phyloP scores from a whole-genome alignment of 2,113 vertebrate genomes.

The Hystrix cristata region DNA sequence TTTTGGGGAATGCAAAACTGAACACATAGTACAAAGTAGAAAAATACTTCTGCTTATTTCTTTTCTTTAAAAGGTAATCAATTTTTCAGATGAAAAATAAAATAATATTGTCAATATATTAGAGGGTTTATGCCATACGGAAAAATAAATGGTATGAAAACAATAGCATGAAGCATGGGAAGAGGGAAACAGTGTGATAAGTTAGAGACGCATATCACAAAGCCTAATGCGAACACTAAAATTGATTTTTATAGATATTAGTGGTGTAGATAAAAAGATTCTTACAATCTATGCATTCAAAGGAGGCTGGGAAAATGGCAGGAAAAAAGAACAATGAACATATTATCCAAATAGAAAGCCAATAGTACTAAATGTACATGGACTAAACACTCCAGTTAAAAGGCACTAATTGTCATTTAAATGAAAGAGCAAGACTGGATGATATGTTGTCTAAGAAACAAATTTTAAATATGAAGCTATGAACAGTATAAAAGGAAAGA shows the following conservation, averaged over 20 bases:
- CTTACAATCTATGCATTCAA: background rate
- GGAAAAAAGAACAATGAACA: background rate
- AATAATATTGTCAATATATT: background rate
- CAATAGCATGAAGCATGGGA: background rate
- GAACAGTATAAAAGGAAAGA: background rate
- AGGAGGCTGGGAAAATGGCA: background rate
- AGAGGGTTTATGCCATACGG: background rate
- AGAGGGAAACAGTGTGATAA: background rate
- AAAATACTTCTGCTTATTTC: background rate
- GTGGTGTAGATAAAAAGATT: background rate
- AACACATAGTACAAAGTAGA: background rate
- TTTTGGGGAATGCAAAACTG: background rate
- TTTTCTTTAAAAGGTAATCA: constrained; percentile 28
- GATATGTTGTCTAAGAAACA: background rate
- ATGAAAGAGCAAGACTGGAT: background rate
- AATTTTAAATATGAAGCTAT: background rate
- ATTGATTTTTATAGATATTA: background rate
- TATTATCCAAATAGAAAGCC: background rate
- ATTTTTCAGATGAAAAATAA: background rate
- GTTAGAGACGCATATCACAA: background rate
- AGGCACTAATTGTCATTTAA: background rate
- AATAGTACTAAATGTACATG: background rate
- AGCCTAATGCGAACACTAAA: background rate
- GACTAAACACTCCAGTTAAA: background rate
- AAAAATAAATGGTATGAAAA: background rate